Evolutionary conservation across 2,888 invertebrate genomes (phyloP), one percentile per base, ranked within the genome.

Genomic region (Vandiemenella viatica): DNA sequence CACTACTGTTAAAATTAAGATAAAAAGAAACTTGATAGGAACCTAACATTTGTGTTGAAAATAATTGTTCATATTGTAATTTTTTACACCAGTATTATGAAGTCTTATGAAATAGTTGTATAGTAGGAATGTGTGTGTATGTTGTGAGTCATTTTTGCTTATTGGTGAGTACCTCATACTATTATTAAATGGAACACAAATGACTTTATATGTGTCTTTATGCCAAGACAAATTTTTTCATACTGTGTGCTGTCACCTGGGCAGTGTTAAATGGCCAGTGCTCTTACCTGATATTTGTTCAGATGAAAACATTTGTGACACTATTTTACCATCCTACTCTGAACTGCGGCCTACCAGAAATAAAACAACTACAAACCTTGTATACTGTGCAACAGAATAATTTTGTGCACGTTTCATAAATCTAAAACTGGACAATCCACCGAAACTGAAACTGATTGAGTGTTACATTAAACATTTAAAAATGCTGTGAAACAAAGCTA

Each of bases 61-160:
- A 8, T 42, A 20, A 42, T 15, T 42, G 18, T 18, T 42, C 13
- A 42, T 50, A 45, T 22, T 23, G 41, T 41, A 43, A 37, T 37
- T 50, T 50, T 50, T 45, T 50, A 50, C 50, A 45, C 38, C 50
- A 46, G 16, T 41, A 32, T 40, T n/a, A 19, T 40, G 43, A 21
- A 26, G 21, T 23, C 18, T 23, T 19, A 37, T 37, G 18, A 19
- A 23, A 26, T 50, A 43, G 42, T 50, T 23, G 23, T 37, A 46
- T 48, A 44, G 5, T 45, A 45, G 21, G 22, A 21, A 40, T 45
- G 20, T 45, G 32, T 50, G 45, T 49, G 50, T 42, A 45, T 23
- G 45, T 32, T 41, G 41, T 49, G 40, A 45, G 23, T 19, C 16
- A 38, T 45, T 49, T 37, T 32, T 49, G 43, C 23, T 43, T 15